Conservation (phyloP, 2,888 invertebrate genomes). For the Tipula confusa region DNA sequence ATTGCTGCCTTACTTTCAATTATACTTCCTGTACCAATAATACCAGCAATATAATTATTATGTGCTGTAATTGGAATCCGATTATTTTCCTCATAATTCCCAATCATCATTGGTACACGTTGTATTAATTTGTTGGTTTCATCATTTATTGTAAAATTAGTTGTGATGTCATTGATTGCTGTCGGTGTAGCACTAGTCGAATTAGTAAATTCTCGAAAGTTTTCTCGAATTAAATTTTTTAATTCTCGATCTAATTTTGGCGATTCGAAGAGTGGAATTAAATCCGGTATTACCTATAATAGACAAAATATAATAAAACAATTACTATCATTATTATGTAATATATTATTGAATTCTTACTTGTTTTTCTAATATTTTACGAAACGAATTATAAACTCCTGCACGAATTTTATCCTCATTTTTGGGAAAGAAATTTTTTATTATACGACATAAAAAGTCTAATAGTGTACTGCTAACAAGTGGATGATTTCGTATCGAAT, state of each 20-base stretch:
- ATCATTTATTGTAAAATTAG: conserved; percentile 10
- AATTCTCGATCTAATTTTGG: conserved; percentile 62
- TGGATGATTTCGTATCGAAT: conserved; percentile 62
- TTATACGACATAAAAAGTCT: conserved; percentile 65
- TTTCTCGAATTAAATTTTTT: conserved; percentile 75
- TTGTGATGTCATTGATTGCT: conserved; percentile 36
- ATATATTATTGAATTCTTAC: conserved; percentile 53
- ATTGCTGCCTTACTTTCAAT: background rate
- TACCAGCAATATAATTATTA: background rate
- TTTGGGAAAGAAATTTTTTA: conserved; percentile 47
- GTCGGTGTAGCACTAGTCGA: conserved; percentile 31
- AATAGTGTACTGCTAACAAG: conserved; percentile 61
- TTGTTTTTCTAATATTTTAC: conserved; percentile 61
- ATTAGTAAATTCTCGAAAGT: conserved; percentile 76
- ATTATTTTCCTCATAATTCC: conserved; percentile 32
- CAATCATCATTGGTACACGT: conserved; percentile 29
- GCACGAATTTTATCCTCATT: conserved; percentile 50
- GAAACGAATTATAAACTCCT: conserved; percentile 49
- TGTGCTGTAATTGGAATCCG: conserved; percentile 8
- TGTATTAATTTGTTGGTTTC: background rate
- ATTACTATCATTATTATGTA: background rate
- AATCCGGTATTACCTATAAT: conserved; percentile 55
- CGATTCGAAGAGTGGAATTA: conserved; percentile 56
- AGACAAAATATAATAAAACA: background rate
- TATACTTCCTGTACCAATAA: background rate